Base-by-base conservation (phyloP, 2,888 invertebrate genomes). In the Cerceris rybyensis region DNA sequence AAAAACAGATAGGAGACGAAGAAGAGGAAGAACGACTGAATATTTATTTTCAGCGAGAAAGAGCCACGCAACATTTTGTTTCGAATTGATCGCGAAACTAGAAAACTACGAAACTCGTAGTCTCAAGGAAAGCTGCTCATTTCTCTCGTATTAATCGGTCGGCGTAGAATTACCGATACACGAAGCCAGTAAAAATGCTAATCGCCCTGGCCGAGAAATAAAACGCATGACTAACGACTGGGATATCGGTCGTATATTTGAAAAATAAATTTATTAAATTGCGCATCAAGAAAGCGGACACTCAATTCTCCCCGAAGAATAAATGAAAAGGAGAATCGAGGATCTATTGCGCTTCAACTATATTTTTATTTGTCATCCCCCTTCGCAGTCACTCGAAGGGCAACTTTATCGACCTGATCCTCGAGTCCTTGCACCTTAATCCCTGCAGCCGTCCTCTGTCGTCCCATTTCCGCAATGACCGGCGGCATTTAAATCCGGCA, bases 71-170 rank as follows among this genome's bases (percentile, higher is more conserved):
- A n/a, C 59, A 42, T 59, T 41, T 59, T n/a, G 17, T 57, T 57
- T 28, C 39, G 46, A 60, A 60, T 60, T 46, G 43, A 60, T 60
- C 46, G 46, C 14, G 46, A 2, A 2, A 11, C 60, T 7, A 7
- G 17, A 1, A 17, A 28, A 16, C 6, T 0, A 55, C 55, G n/a
- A 52, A 9, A 46, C 49, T 9, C 11, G 28, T 28, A 39, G 9
- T 13, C 17, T 60, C 28, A 14, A 60, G 60, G 59, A 59, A 59
- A 59, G n/a, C 59, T 42, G 41, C 13, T 59, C 59, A 16, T 16
- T 59, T 59, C 59, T 39, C 28, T 59, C 14, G 42, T 59, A n/a
- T 41, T 41, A 42, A 52, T 52, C 14, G 52, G 7, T 2, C 11
- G 13, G 2, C 13, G 13, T 8, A 2, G n/a, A 52, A n/a, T 7